Conservation (phyloP, 2,888 invertebrate species). For the Scelioninae gen. 1 region DNA sequence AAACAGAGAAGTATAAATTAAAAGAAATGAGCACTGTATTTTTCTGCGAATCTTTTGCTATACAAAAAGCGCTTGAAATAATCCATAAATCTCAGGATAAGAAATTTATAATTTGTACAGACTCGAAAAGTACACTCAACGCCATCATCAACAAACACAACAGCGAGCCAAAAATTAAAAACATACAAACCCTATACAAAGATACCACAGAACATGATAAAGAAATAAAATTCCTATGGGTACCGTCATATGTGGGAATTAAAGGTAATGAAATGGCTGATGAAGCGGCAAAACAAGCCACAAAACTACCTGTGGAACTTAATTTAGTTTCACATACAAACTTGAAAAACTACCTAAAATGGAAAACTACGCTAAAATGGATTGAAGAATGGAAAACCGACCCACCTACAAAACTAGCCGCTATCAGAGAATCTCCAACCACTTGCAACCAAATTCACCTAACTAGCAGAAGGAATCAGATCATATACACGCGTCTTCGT, state of each 20-base stretch:
- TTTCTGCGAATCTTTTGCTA: slow-evolving; percentile 23
- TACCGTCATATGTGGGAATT: background rate
- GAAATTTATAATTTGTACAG: slow-evolving; percentile 10
- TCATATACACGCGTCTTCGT: background rate
- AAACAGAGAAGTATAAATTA: slow-evolving; percentile 18
- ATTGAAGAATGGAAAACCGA: background rate
- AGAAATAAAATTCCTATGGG: background rate
- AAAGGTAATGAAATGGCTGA: background rate
- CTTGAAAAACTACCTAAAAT: background rate
- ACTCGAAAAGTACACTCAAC: slow-evolving; percentile 6
- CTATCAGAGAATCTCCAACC: too few relatives aligned
- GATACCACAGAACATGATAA: background rate
- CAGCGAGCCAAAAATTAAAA: slow-evolving; percentile 11
- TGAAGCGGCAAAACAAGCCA: background rate
- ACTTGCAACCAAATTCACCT: background rate
- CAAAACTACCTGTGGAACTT: background rate
- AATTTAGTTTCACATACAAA: background rate
- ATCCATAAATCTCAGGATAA: background rate
- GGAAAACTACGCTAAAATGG: background rate
- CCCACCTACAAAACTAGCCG: background rate
- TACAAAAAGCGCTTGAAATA: slow-evolving; percentile 6
- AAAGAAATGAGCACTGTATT: slow-evolving; percentile 16
- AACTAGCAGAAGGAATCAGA: background rate
- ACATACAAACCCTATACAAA: background rate
- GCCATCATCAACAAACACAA: background rate